phyloP scores from a whole-genome alignment of 2,888 invertebrate species.

The Agriopis marginaria region DNA sequence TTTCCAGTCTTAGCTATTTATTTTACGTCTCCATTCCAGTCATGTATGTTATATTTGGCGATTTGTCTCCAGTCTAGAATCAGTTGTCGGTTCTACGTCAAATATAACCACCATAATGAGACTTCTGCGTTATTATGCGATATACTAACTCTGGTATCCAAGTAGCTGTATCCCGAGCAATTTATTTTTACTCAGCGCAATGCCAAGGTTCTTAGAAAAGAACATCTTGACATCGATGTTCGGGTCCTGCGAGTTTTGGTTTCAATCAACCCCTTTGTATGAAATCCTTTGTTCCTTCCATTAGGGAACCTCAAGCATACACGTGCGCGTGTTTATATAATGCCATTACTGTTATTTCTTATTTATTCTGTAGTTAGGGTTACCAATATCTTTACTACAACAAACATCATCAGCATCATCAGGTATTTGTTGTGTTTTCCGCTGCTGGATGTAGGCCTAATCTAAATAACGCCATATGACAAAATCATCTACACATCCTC shows the following conservation, averaged over 20 bases:
- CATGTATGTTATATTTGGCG: too few species aligned
- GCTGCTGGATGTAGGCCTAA: not conserved
- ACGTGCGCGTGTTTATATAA: constrained; percentile 34
- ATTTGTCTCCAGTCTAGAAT: too few species aligned
- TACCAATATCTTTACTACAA: not conserved
- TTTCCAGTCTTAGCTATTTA: too few species aligned
- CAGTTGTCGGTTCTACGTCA: too few species aligned
- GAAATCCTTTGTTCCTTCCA: constrained; percentile 30
- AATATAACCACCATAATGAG: too few species aligned
- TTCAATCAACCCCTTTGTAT: constrained; percentile 17
- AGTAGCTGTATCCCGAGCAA: too few species aligned
- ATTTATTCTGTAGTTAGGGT: constrained; percentile 19
- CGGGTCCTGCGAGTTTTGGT: not conserved
- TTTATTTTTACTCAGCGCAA: not conserved
- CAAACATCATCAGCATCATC: not conserved
- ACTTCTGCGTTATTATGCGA: too few species aligned
- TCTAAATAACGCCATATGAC: not conserved
- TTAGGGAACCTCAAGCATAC: constrained; percentile 26
- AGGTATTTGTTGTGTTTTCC: not conserved
- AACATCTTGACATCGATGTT: constrained; percentile 5
- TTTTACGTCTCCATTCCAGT: too few species aligned
- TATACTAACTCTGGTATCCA: too few species aligned
- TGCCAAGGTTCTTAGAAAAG: constrained; percentile 1
- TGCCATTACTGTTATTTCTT: constrained; percentile 14
- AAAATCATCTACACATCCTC: too few species aligned